Percentiles rank a stretch among this genome's conserved stretches.
Evolutionary conservation across 2,113 vertebrate species (phyloP).

Genomic region (Alethe diademata): DNA sequence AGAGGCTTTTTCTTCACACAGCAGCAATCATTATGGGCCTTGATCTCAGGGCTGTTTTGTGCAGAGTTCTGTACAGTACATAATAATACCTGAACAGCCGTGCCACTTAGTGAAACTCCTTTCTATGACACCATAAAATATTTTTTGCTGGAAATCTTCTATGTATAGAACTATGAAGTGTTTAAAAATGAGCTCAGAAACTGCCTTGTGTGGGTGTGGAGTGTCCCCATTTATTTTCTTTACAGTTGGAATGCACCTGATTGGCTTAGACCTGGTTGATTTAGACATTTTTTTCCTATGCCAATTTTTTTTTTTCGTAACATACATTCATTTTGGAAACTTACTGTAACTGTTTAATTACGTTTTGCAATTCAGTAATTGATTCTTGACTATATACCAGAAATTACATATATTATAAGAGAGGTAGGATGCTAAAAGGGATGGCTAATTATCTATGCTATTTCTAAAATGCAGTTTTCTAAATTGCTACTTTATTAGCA

Average conservation of each 20-base stretch:
- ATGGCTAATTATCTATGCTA: background rate
- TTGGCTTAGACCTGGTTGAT: background rate
- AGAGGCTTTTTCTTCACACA: background rate
- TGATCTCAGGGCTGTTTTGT: background rate
- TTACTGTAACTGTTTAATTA: background rate
- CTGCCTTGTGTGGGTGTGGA: background rate
- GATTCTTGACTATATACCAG: background rate
- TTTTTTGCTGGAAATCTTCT: background rate
- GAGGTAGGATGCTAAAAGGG: background rate
- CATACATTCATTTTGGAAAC: background rate
- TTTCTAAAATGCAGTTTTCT: constrained; percentile 3
- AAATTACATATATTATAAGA: background rate
- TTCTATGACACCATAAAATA: background rate
- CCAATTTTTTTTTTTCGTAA: background rate
- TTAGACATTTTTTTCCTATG: background rate
- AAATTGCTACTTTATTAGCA: constrained; percentile 5
- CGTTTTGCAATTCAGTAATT: background rate
- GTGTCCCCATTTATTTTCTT: background rate
- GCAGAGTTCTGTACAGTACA: background rate
- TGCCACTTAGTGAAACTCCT: background rate
- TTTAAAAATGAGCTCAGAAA: constrained; percentile 5
- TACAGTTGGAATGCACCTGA: background rate
- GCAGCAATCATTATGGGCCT: background rate
- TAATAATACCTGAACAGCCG: background rate
- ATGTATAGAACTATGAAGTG: background rate